Percentiles rank a stretch among this genome's conserved stretches.
phyloP scores from a whole-genome alignment of 1,140 invertebrate species.

The Bombus huntii region DNA sequence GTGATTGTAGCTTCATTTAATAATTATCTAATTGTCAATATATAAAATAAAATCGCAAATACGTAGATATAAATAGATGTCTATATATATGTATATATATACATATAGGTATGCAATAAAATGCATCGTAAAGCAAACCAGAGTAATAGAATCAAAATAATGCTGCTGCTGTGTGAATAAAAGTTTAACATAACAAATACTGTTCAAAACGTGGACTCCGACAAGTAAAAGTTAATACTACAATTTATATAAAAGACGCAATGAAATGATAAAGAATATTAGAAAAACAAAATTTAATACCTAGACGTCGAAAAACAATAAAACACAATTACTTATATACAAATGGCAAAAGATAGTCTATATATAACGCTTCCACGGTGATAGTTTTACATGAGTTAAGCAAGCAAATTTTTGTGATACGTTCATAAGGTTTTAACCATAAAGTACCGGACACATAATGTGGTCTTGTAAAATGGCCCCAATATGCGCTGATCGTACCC shows the following conservation, averaged over 20 bases:
- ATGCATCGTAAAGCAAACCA: too few relatives aligned
- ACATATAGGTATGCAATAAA: too few relatives aligned
- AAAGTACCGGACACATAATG: slow-evolving; percentile 67
- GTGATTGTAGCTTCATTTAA: not conserved
- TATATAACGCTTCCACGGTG: slow-evolving; percentile 65
- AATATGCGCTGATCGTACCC: slow-evolving; percentile 72
- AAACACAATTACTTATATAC: not conserved
- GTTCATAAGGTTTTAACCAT: slow-evolving; percentile 66
- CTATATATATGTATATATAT: not conserved
- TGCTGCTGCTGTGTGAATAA: not conserved
- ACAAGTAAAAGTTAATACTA: not conserved
- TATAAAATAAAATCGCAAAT: not conserved
- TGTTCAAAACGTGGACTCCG: not conserved
- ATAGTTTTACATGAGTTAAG: slow-evolving; percentile 58
- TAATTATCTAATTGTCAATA: slow-evolving; percentile 14
- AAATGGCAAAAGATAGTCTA: slow-evolving; percentile 70
- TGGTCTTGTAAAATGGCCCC: slow-evolving; percentile 66
- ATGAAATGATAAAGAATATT: not conserved
- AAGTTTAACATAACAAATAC: not conserved
- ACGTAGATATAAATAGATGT: not conserved
- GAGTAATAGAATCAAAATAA: not conserved
- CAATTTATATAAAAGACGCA: not conserved
- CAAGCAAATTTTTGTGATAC: slow-evolving; percentile 49
- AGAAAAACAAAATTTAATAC: not conserved
- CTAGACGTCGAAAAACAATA: too few relatives aligned